Base-by-base conservation (phyloP, 2,797 vertebrate species). In the Acanthornis magna region DNA sequence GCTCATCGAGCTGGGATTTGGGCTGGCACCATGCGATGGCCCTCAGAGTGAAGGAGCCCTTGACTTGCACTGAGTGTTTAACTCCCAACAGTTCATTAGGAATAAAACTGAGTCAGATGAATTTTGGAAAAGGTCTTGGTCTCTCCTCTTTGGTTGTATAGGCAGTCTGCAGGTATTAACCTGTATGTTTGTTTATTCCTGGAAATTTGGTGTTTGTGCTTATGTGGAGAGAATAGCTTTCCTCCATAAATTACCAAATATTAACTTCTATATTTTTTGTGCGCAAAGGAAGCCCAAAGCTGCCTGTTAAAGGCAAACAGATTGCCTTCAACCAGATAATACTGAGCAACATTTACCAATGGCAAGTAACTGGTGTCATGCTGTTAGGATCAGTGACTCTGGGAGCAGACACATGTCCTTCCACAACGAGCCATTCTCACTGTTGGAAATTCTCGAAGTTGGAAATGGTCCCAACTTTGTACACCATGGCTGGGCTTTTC, bases 381-480 rank as follows among this genome's bases (percentile, higher is more conserved):
- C 13, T 79, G n/a, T 47, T 65, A 32, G 73, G 88, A 62, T 47
- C 3, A 0, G 7, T 32, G 57, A 61, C 19, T 7, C 5, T 6
- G 3, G 19, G 30, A 88, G 45, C 16, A 83, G 32, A 47, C 16
- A 27, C 0, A 0, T 38, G 15, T 54, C 19, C 32, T 70, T 21
- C 20, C 8, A 22, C 54, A 45, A 3, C 4, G 21, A 93, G 4
- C 18, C 36, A 16, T 13, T 16, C 36, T 38, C 47, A 43, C 42
- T 43, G 42, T 43, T 17, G 42, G 42, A 43, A 43, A 43, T 43
- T 43, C 42, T 18, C 42, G 15, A 43, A 43, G 42, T 18, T 45
- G 42, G 54, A 79, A 80, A 30, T 42, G 12, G 5, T 85, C 20
- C 30, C 43, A 61, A 2, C 6, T n/a, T 84, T n/a, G 3, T 29